Evolutionary conservation across 2,888 invertebrate genomes (phyloP), one percentile per base, ranked within the genome.

Genomic region (Plusia festucae): DNA sequence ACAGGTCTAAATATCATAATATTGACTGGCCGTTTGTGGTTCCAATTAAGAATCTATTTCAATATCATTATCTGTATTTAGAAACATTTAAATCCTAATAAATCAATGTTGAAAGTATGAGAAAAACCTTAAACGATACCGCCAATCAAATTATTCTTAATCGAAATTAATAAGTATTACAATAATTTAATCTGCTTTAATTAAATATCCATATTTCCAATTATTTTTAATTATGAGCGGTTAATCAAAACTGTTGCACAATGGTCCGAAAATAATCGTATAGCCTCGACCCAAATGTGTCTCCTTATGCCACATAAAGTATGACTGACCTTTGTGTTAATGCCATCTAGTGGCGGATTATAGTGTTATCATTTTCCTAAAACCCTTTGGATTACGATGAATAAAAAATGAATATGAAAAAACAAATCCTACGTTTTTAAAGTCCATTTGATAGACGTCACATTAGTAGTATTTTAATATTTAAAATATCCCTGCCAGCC

Each of bases 211-310:
- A 62, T 60, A 60, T 52, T 73, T 65, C 34, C 59, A 73, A 53
- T 73, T 75, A 56, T 64, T 60, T 74, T 55, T 71, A 70, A 78
- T 78, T 80, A 64, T 68, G 67, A 73, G 53, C 55, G 7, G 74
- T 81, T 78, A 81, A 85, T 86, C 80, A 87, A 83, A 83, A 84
- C 70, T 66, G 85, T 93, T 93, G 88, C 90, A 90, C 88, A 92
- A 92, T 87, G 51, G 79, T 85, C 90, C 90, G 73, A 92, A 93
- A 93, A 93, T 93, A 93, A 77, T 65, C 78, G 62, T 5, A 46
- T 53, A 78, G 65, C 81, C 94, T 93, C 94, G 94, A 94, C 94
- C 93, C 76, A 91, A 73, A 87, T 93, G 70, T 78, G 85, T 79
- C 82, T 71, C 62, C 70, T 76, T 74, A 73, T 70, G 75, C 73